Conservation (phyloP, 2,797 vertebrate species). For the Paedocypris micromegethes region DNA sequence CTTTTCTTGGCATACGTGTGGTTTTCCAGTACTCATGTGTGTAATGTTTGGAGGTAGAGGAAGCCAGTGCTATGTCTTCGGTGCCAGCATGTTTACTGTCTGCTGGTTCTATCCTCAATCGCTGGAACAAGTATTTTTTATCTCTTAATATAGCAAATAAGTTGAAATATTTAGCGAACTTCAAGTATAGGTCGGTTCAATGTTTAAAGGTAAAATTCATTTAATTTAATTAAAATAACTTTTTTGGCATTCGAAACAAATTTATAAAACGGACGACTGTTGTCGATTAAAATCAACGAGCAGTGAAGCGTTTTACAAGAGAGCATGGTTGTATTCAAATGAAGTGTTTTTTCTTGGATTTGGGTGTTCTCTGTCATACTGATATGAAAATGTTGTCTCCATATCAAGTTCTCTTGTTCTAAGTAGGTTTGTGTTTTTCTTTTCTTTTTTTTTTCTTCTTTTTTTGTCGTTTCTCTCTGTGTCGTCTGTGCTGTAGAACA, state of each 20-base stretch:
- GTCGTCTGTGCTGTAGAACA: conserved; percentile 61
- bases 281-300: no score
- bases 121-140: conserved; percentile 19
- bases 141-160: no score
- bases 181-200: no score
- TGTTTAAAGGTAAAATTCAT: no score
- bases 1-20: conserved; percentile 38
- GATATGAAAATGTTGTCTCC: conserved; percentile 48
- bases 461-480: conserved; percentile 56
- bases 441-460: conserved; percentile 46
- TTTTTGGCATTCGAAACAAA: no score
- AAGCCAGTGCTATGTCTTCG: conserved; percentile 39
- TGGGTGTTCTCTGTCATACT: conserved; percentile 30
- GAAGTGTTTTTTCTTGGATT: conserved; percentile 17
- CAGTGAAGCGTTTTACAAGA: no score
- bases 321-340: background rate
- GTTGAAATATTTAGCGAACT: no score
- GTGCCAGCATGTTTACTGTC: conserved; percentile 32
- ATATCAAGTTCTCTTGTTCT: conserved; percentile 52
- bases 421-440: conserved; percentile 57
- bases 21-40: conserved; percentile 31
- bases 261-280: no score
- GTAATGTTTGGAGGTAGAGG: conserved; percentile 35
- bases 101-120: conserved; percentile 44
- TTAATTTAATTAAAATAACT: no score